phyloP scores from a whole-genome alignment of 2,113 vertebrate species.

The mouse (Mus musculus) region DNA sequence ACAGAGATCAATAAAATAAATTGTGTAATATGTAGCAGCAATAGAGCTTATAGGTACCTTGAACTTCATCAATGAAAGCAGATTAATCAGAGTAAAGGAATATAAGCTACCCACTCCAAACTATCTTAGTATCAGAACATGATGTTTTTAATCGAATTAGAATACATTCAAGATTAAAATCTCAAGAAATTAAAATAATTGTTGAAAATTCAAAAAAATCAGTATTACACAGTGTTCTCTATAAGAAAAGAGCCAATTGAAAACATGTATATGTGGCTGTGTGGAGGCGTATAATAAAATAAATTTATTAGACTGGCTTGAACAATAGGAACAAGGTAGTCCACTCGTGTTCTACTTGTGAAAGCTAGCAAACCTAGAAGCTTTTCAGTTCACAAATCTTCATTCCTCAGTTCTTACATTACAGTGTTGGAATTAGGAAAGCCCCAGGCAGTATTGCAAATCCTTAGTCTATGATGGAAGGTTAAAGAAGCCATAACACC shows the following conservation, averaged over 20 bases:
- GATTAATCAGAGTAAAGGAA: not conserved
- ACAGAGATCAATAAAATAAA: conserved; percentile 45
- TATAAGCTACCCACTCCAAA: not conserved
- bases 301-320: not conserved
- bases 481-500: not conserved
- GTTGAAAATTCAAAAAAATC: not conserved
- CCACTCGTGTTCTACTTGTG: too few species aligned
- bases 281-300: not conserved
- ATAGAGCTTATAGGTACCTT: not conserved
- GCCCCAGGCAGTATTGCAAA: not conserved
- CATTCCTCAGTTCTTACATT: not conserved
- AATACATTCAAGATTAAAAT: not conserved
- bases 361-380: not conserved
- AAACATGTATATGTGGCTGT: not conserved
- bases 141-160: not conserved
- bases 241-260: not conserved
- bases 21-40: not conserved
- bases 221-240: not conserved
- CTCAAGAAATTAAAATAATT: not conserved
- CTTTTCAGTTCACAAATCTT: not conserved
- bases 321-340: not conserved
- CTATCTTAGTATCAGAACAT: not conserved
- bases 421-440: not conserved
- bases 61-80: conserved; percentile 5
- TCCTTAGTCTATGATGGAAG: not conserved